Percentiles rank a stretch among this genome's conserved stretches.
Conservation (phyloP, 2,888 invertebrate genomes). For the Lysandra bellargus region DNA sequence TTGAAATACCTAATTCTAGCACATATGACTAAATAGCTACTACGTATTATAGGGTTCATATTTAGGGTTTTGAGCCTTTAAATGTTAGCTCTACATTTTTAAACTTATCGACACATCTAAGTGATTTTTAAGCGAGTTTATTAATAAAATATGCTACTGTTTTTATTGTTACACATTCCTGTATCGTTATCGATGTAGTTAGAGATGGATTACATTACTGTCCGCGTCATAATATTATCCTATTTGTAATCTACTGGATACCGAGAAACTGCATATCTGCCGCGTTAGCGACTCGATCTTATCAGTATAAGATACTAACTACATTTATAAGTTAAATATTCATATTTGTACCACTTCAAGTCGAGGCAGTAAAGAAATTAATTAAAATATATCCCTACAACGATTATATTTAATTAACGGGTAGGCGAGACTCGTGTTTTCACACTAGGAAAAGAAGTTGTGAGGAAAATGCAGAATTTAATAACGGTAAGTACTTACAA, state of each 20-base stretch:
- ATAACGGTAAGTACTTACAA: not conserved
- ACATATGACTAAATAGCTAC: not conserved
- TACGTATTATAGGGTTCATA: not conserved
- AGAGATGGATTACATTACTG: conserved; percentile 14
- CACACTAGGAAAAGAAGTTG: not conserved
- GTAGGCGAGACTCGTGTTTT: conserved; percentile 9
- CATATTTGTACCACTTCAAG: conserved; percentile 22
- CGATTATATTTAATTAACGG: conserved; percentile 4
- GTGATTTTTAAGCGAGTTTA: not conserved
- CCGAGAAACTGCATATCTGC: conserved; percentile 22
- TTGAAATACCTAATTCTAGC: not conserved
- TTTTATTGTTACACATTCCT: not conserved
- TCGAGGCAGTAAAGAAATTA: conserved; percentile 6
- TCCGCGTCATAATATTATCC: conserved; percentile 13
- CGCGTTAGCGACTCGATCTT: conserved; percentile 18
- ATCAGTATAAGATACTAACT: conserved; percentile 19
- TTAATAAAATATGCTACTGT: not conserved
- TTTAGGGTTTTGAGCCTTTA: not conserved
- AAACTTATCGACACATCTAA: not conserved
- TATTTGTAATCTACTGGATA: conserved; percentile 19
- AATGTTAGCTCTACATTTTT: not conserved
- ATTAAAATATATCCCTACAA: conserved; percentile 9
- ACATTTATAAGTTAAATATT: conserved; percentile 19
- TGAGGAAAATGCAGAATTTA: not conserved
- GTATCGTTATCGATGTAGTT: conserved; percentile 10